Evolutionary conservation across 2,888 invertebrate genomes (phyloP).

Genomic region (Ashinkailepas kermadecensis): DNA sequence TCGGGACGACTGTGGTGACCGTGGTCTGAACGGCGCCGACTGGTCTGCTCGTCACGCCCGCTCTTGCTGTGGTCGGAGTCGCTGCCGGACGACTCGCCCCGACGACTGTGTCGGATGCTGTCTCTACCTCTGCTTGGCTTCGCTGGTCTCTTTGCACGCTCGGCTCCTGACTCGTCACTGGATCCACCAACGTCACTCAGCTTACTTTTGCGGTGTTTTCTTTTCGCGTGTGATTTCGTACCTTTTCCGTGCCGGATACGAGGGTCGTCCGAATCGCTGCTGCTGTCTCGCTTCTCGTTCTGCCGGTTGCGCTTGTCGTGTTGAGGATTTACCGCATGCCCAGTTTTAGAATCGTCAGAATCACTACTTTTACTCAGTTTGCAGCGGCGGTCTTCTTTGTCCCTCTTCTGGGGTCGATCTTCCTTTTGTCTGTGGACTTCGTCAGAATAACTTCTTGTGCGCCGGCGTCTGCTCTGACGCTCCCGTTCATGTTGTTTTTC

Average conservation of each 20-base stretch:
- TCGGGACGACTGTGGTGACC: too few species aligned
- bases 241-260: background rate
- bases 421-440: background rate
- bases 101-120: too few species aligned
- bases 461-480: conserved; percentile 22
- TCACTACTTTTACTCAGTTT: background rate
- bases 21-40: too few species aligned
- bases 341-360: background rate
- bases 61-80: too few species aligned
- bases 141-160: too few species aligned
- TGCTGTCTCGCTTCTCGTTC: background rate
- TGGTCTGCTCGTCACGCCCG: too few species aligned
- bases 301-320: background rate
- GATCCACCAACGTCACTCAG: background rate
- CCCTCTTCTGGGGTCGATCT: conserved; percentile 23
- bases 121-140: too few species aligned
- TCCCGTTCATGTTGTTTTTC: background rate
- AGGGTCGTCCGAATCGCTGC: conserved; percentile 1
- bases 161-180: background rate
- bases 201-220: too few species aligned
- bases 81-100: too few species aligned
- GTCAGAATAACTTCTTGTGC: conserved; percentile 32
- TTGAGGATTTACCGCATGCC: background rate
- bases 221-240: too few species aligned
- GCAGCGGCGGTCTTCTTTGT: conserved; percentile 11